Percentiles rank a stretch among this genome's conserved stretches.
phyloP scores from a whole-genome alignment of 2,113 vertebrate genomes.

The Neotragus pygmaeus region DNA sequence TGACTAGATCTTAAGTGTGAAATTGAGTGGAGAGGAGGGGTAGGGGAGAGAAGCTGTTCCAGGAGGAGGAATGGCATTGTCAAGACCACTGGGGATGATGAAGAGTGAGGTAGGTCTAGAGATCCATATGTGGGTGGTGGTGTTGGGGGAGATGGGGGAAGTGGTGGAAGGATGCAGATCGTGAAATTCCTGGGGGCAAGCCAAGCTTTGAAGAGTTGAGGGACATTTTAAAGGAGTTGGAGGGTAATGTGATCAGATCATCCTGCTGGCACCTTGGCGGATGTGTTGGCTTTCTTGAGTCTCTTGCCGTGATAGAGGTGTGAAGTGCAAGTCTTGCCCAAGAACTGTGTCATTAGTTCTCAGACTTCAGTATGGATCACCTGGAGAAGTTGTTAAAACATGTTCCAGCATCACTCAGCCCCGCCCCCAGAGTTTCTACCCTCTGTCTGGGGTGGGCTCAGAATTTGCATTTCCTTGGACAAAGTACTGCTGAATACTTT shows the following conservation, averaged over 20 bases:
- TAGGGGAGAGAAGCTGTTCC: not conserved
- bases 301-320: not conserved
- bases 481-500: not conserved
- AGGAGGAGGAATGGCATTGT: not conserved
- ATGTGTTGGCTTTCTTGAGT: not conserved
- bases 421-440: not conserved
- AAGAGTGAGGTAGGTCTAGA: not conserved
- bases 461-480: not conserved
- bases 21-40: not conserved
- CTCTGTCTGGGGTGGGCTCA: not conserved
- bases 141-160: not conserved
- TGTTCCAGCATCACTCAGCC: not conserved
- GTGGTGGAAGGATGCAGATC: not conserved
- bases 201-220: not conserved
- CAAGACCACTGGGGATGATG: not conserved
- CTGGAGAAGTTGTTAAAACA: not conserved
- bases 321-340: not conserved
- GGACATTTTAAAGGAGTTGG: not conserved
- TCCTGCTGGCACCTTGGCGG: not conserved
- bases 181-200: not conserved
- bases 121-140: not conserved
- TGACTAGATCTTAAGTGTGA: not conserved
- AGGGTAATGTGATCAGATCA: not conserved
- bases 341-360: not conserved
- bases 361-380: not conserved